phyloP scores from a whole-genome alignment of 2,888 invertebrate genomes.

The Peribatodes rhomboidaria region DNA sequence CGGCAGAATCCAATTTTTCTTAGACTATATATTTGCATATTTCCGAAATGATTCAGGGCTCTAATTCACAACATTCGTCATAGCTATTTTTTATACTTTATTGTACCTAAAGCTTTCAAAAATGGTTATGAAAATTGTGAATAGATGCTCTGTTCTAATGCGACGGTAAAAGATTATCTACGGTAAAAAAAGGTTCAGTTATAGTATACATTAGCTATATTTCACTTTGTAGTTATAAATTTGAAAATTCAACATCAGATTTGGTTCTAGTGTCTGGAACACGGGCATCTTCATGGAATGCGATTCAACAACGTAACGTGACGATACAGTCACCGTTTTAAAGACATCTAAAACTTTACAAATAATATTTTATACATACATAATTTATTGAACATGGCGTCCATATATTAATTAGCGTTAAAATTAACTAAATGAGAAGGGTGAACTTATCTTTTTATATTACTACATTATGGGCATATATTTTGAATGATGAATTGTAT shows the following conservation, averaged over 20 bases:
- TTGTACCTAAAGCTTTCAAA: no score
- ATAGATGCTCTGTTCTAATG: neutral
- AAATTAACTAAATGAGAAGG: constrained; percentile 70
- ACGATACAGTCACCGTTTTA: constrained; percentile 37
- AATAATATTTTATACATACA: constrained; percentile 51
- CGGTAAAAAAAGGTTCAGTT: constrained; percentile 1
- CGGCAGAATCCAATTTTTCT: constrained; percentile 7
- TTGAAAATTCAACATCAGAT: constrained; percentile 8
- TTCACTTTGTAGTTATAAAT: constrained; percentile 21
- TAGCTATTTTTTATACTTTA: no score
- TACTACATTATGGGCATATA: constrained; percentile 60
- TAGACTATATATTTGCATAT: neutral
- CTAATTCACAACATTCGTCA: no score
- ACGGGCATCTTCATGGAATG: constrained; percentile 43
- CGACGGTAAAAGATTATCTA: constrained; percentile 4
- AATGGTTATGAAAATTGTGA: no score
- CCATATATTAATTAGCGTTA: constrained; percentile 67
- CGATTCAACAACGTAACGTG: constrained; percentile 37
- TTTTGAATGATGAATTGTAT: constrained; percentile 60
- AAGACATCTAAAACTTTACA: constrained; percentile 49
- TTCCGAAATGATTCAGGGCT: neutral
- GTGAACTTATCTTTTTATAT: constrained; percentile 66
- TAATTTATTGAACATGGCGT: constrained; percentile 65
- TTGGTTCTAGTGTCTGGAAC: constrained; percentile 4
- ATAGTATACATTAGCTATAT: constrained; percentile 13